A percentile compares a stretch with the other conserved stretches of the same genome.
These are phyloP conservation scores for Helicorthomorpha holstii DNA, from an alignment of 1,140 invertebrate genomes.

Conservation along the genomic window DNA sequence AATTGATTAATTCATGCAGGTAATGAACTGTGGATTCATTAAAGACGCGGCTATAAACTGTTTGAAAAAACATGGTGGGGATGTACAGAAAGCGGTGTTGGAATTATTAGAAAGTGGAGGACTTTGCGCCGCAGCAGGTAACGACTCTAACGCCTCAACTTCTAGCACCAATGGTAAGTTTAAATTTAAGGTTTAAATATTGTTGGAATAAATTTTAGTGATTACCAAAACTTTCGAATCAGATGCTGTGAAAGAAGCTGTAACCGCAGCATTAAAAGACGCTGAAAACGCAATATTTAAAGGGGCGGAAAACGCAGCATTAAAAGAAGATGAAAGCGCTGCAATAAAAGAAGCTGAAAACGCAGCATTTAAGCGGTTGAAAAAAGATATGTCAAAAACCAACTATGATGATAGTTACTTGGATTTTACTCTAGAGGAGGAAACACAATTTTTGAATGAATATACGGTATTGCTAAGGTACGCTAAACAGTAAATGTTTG, in stretches of 20 bases:
- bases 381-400: constrained; percentile 2
- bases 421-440: constrained; percentile 5
- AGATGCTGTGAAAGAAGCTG: no score
- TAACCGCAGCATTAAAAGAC: no score
- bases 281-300: no score
- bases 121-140: background rate
- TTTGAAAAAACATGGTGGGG: constrained; percentile 32
- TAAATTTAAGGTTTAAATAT: background rate
- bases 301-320: no score
- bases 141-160: background rate
- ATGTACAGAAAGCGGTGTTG: constrained; percentile 37
- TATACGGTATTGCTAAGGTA: constrained; percentile 1
- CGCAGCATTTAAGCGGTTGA: background rate
- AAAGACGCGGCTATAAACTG: constrained; percentile 32
- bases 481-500: background rate
- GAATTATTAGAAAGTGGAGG: constrained; percentile 19
- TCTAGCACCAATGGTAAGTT: background rate
- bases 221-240: background rate
- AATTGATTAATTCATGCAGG: constrained; percentile 19
- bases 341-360: no score
- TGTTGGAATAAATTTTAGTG: background rate
- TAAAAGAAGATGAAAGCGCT: no score
- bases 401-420: constrained; percentile 3
- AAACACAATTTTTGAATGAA: background rate
- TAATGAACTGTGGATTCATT: constrained; percentile 43